Percentiles rank a stretch among this genome's conserved stretches.
These are phyloP conservation scores for Asbolus verrucosus DNA, from an alignment of 1,140 invertebrate genomes.

Conservation along the genomic window DNA sequence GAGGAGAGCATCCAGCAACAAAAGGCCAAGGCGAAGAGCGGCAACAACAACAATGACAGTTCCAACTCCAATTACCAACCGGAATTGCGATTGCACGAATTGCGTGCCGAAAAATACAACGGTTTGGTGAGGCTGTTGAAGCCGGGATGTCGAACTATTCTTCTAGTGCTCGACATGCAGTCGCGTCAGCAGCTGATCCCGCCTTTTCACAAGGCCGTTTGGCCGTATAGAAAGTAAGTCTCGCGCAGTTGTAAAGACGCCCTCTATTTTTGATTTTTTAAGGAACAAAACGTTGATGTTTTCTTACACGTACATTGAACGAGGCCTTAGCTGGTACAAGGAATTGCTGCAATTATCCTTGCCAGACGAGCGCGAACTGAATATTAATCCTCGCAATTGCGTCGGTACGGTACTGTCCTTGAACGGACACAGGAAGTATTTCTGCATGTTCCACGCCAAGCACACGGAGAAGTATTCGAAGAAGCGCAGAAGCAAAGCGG, in stretches of 20 bases:
- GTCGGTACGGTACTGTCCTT: slow-evolving; percentile 96
- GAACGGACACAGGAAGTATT: slow-evolving; percentile 96
- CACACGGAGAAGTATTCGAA: slow-evolving; percentile 74
- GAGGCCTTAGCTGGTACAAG: slow-evolving; percentile 93
- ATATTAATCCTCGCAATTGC: slow-evolving; percentile 96
- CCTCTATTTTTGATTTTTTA: slow-evolving; percentile 27
- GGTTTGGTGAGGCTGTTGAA: slow-evolving; percentile 92
- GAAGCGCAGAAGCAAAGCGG: slow-evolving; percentile 68
- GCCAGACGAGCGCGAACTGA: slow-evolving; percentile 82
- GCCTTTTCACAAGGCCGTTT: slow-evolving; percentile 92
- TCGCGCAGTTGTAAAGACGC: too few species aligned
- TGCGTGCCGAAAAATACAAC: slow-evolving; percentile 95
- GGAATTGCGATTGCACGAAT: slow-evolving; percentile 88
- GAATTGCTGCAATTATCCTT: slow-evolving; percentile 88
- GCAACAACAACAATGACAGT: slow-evolving; percentile 67
- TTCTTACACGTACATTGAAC: slow-evolving; percentile 91
- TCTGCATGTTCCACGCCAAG: slow-evolving; percentile 98
- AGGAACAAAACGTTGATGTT: slow-evolving; percentile 83
- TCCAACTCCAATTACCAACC: slow-evolving; percentile 65
- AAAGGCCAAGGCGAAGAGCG: slow-evolving; percentile 65
- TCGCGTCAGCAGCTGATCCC: slow-evolving; percentile 87
- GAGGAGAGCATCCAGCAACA: slow-evolving; percentile 81
- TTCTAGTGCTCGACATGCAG: slow-evolving; percentile 90
- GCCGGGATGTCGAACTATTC: slow-evolving; percentile 94
- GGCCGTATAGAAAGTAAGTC: slow-evolving; percentile 93